These are phyloP conservation scores for Mirounga angustirostris DNA, from an alignment of 2,113 vertebrate genomes.

Conservation along the genomic window DNA sequence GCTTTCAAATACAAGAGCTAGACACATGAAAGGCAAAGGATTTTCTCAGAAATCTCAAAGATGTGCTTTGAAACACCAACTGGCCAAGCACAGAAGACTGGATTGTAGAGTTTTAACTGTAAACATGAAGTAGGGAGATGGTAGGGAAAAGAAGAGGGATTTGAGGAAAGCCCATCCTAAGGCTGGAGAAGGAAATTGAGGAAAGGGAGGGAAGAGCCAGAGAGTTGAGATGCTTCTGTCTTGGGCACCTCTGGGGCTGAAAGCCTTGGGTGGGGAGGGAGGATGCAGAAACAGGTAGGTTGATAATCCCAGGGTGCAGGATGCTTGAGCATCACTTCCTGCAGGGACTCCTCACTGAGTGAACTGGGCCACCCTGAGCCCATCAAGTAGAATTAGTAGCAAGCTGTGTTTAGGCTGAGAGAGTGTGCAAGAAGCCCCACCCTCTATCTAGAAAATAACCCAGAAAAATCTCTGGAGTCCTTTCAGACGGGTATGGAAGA, in stretches of 20 bases:
- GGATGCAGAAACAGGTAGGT: too few relatives aligned
- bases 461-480: neutral
- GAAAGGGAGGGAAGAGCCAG: neutral
- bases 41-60: slow-evolving; percentile 42
- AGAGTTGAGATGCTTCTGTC: neutral
- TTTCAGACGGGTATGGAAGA: neutral
- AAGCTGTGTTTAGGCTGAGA: neutral
- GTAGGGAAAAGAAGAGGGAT: neutral
- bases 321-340: neutral
- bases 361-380: neutral
- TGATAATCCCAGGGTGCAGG: neutral
- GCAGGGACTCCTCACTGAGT: neutral
- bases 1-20: neutral
- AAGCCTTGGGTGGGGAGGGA: neutral
- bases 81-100: neutral
- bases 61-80: neutral
- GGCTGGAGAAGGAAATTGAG: neutral
- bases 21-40: neutral
- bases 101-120: neutral
- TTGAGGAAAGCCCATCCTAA: neutral
- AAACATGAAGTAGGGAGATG: neutral
- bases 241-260: neutral
- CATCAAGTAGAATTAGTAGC: neutral
- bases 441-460: neutral
- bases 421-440: neutral